These are phyloP conservation scores for Scyliorhinus canicula DNA, from an alignment of 2,797 vertebrate genomes.

Conservation along the genomic window DNA sequence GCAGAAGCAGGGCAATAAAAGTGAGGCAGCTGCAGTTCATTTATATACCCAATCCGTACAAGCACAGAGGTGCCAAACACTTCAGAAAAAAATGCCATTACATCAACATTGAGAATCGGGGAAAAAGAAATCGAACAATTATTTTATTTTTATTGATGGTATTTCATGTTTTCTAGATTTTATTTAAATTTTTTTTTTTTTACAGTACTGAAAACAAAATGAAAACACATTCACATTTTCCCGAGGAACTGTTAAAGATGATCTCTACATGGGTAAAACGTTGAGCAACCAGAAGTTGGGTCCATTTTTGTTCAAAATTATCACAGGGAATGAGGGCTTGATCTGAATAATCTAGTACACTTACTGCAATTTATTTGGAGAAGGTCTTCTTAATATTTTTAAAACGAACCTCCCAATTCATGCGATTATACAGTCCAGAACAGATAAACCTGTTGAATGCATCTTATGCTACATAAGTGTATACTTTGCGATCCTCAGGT, in stretches of 20 bases:
- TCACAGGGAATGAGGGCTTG: conserved; percentile 76
- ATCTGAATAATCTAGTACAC: conserved; percentile 84
- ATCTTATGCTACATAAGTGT: conserved; percentile 94
- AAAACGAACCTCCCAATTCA: conserved; percentile 94
- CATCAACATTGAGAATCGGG: conserved; percentile 78
- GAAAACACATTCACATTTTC: conserved; percentile 92
- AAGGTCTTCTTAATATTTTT: conserved; percentile 72
- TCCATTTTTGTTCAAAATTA: conserved; percentile 78
- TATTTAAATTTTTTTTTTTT: conserved; percentile 77
- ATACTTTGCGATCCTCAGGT: conserved; percentile 96
- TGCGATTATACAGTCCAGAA: conserved; percentile 82
- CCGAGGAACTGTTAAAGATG: conserved; percentile 87
- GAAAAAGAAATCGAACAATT: conserved; percentile 69
- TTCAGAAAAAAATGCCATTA: conserved; percentile 82
- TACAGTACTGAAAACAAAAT: conserved; percentile 92
- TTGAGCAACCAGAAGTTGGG: conserved; percentile 85
- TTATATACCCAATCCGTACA: conserved; percentile 70
- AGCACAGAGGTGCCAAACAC: conserved; percentile 80
- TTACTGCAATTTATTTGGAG: conserved; percentile 73
- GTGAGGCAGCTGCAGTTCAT: conserved; percentile 43
- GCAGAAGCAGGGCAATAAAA: conserved; percentile 57
- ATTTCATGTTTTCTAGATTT: conserved; percentile 68
- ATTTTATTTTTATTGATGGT: conserved; percentile 66
- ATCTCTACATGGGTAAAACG: conserved; percentile 87
- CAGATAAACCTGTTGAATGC: conserved; percentile 64